Conservation (phyloP, 1,140 invertebrate genomes). For the Zaprionus africanus region DNA sequence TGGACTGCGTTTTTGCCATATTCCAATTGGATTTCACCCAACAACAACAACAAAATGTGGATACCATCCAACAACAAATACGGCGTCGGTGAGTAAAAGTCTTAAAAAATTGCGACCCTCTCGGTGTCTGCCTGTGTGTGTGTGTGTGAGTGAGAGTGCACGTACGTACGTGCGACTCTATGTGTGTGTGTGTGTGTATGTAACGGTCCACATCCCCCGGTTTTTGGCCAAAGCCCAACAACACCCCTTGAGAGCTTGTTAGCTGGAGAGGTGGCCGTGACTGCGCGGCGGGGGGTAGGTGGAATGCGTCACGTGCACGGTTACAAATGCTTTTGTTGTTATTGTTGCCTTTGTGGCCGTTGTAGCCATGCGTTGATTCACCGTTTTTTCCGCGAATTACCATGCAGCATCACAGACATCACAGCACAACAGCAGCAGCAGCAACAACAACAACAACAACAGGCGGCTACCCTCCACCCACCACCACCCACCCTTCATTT, state of each 20-base stretch:
- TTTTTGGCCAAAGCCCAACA: slow-evolving; percentile 32
- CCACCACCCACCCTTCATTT: slow-evolving; percentile 16
- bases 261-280: slow-evolving; percentile 3
- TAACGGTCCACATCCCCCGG: slow-evolving; percentile 32
- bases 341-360: slow-evolving; percentile 63
- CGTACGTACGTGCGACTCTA: background rate
- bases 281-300: slow-evolving; percentile 4
- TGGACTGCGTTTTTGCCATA: slow-evolving; percentile 48
- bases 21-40: slow-evolving; percentile 44
- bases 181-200: slow-evolving; percentile 20
- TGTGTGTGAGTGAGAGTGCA: slow-evolving; percentile 8
- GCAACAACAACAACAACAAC: background rate
- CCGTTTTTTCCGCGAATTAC: slow-evolving; percentile 76
- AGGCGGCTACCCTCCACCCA: slow-evolving; percentile 1
- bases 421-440: slow-evolving; percentile 13
- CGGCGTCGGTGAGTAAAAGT: slow-evolving; percentile 77
- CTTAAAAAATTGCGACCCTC: slow-evolving; percentile 34
- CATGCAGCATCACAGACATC: slow-evolving; percentile 54
- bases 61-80: slow-evolving; percentile 84
- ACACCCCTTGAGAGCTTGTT: slow-evolving; percentile 34
- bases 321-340: slow-evolving; percentile 63
- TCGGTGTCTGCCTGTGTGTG: background rate
- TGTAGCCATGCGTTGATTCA: slow-evolving; percentile 66
- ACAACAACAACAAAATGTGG: slow-evolving; percentile 70
- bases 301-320: slow-evolving; percentile 70